Evolutionary conservation across 2,888 invertebrate species (phyloP).

Genomic region (Thecophora atra): DNA sequence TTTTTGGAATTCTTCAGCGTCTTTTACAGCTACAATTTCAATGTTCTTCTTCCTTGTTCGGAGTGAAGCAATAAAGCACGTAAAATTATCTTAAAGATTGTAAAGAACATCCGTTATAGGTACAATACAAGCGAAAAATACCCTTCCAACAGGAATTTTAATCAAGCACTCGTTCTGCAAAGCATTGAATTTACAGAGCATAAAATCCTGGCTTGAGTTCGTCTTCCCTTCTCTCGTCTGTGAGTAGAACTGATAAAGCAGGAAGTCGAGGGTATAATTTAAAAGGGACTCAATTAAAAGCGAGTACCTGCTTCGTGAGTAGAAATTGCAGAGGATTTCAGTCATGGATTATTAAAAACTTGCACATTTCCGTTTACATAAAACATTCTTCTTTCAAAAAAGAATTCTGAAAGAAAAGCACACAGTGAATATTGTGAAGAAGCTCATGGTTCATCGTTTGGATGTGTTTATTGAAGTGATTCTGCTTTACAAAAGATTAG

Average conservation of each 20-base stretch:
- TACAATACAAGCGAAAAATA: not conserved
- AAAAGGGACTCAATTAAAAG: not conserved
- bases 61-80: not conserved
- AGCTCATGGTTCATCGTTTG: too few species aligned
- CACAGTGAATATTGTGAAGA: too few species aligned
- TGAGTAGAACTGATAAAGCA: not conserved
- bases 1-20: not conserved
- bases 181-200: not conserved
- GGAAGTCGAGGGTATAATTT: conserved; percentile 5
- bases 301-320: too few species aligned
- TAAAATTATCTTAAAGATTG: not conserved
- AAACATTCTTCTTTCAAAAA: too few species aligned
- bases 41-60: too few species aligned
- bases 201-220: not conserved
- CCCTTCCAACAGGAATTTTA: conserved; percentile 20
- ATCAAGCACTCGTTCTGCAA: not conserved
- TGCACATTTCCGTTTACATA: too few species aligned
- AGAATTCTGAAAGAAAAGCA: too few species aligned
- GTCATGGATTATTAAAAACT: too few species aligned
- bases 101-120: conserved; percentile 15
- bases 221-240: not conserved
- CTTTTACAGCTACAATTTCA: not conserved
- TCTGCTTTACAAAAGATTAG: too few species aligned
- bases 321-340: too few species aligned
- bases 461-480: too few species aligned